Percentiles rank a stretch among this genome's conserved stretches.
These are phyloP conservation scores for Sylvia atricapilla DNA, from an alignment of 2,113 vertebrate species.

Conservation along the genomic window DNA sequence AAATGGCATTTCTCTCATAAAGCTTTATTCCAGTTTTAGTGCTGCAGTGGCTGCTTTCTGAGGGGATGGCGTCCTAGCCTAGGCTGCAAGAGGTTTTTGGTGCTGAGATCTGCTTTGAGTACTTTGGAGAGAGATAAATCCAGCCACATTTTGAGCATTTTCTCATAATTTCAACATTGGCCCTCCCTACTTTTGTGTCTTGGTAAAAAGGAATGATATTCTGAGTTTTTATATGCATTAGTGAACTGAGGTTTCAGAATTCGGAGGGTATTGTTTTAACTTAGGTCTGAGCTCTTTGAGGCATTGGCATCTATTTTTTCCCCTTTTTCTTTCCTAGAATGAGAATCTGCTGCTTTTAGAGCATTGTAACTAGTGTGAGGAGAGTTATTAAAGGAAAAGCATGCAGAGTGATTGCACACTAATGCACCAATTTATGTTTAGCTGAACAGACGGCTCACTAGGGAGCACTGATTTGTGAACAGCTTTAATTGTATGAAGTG, in stretches of 20 bases:
- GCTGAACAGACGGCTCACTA: slow-evolving; percentile 11
- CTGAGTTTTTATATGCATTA: neutral
- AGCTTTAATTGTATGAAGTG: slow-evolving; percentile 10
- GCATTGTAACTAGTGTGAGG: neutral
- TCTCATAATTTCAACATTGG: neutral
- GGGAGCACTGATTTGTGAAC: slow-evolving; percentile 32
- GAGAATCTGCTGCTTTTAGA: slow-evolving; percentile 15
- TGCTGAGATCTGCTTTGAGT: neutral
- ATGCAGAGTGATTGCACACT: neutral
- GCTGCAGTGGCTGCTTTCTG: neutral
- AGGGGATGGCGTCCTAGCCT: neutral
- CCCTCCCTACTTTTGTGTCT: neutral
- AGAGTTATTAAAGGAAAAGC: slow-evolving; percentile 15
- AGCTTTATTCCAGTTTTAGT: slow-evolving; percentile 1
- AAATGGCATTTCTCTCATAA: neutral
- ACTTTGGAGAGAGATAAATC: neutral
- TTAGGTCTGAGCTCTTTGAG: neutral
- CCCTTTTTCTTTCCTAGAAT: neutral
- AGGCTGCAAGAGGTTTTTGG: neutral
- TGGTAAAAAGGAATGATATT: neutral
- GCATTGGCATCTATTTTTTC: neutral
- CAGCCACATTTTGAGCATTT: neutral
- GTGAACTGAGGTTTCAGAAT: neutral
- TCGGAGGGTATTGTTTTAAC: neutral
- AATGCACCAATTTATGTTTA: neutral